Evolutionary conservation across 2,888 invertebrate species (phyloP), one percentile per base, ranked within the genome.

Genomic region (Mantis religiosa): DNA sequence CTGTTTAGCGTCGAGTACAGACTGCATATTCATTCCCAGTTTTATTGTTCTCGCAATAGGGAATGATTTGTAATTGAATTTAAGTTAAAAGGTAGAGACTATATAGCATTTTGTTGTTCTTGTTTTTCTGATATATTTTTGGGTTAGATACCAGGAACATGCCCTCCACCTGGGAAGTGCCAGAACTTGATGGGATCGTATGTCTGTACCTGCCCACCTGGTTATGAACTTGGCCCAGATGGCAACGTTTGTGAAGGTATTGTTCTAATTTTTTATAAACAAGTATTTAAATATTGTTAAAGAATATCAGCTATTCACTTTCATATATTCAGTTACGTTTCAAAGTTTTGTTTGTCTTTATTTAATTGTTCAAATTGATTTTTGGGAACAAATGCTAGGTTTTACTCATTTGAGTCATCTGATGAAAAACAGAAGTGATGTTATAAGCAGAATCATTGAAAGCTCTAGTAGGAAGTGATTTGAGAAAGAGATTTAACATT

Each of bases 191-290:
- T 96, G 95, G 96, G 96, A n/a, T 95, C 95, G 0, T 95, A 94
- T 92, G 94, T 95, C 89, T 98, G 98, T 92, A 95, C 95, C 15
- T 98, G 98, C 92, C 97, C 97, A 0, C 95, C 95, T 6, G 98
- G 98, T 4, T 97, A 96, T 94, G 95, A 96, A 91, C 93, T 97
- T 84, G 95, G 95, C 83, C 93, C 95, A 1, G 94, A 95, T 89
- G 95, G 95, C 81, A 95, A 94, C 90, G 93, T 94, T 85, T 95
- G 95, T 91, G 92, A 93, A 90, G 94, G 94, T 94, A 90, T 91
- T 92, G 82, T 82, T 85, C 27, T 85, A 1, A 9, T 82, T 34
- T 84, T 71, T 8, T n/a, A n/a, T 82, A 41, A 41, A 41, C 0
- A 7, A 34, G 7, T 83, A n/a, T 28, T 83, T n/a, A 83, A 27